Base-by-base conservation (phyloP, 1,140 invertebrate genomes). In the Steinernema feltiae region DNA sequence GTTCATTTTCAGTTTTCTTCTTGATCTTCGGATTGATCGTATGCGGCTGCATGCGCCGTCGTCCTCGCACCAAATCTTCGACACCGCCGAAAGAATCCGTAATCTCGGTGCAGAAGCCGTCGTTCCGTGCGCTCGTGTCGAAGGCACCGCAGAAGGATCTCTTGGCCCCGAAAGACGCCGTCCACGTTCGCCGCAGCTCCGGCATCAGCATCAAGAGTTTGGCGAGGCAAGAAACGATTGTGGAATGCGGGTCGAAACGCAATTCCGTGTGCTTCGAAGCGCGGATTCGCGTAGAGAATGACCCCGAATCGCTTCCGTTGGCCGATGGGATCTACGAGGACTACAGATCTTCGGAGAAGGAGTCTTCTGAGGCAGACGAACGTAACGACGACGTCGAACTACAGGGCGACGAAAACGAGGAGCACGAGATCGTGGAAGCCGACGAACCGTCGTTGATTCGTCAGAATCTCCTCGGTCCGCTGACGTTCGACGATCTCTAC, bases 1-100 rank as follows among this genome's bases (percentile, higher is more conserved):
- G n/a, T n/a, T n/a, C 18, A 35, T 53, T 79, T 73, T 74, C 72
- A 79, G 78, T 70, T 0, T 77, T 79, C 69, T 79, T 79, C 73
- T 72, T 79, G 1, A 31, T 78, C 3, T 79, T 79, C 35, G 78
- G 78, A 1, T 30, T 79, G 17, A 75, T 79, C 2, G 78, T 79
- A 21, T 78, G 76, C 69, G 72, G 75, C 12, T 79, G 78, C 69
- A 32, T 79, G 1, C 72, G 78, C 21, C 48, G 71, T n/a, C 76
- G 78, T 0, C 78, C 78, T 21, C 29, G 41, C 35, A 18, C 35
- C 35, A 41, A 18, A 41, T 7, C 0, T 77, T 80, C 35, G 24
- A 63, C 24, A 27, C 7, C 15, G 7, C 53, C 53, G 53, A 15
- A 63, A 21, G 15, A 63, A 3, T 63, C 53, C 12, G 7, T 63